Evolutionary conservation across 2,888 invertebrate genomes (phyloP), one percentile per base, ranked within the genome.

Genomic region (Hofmannophila pseudospretella): DNA sequence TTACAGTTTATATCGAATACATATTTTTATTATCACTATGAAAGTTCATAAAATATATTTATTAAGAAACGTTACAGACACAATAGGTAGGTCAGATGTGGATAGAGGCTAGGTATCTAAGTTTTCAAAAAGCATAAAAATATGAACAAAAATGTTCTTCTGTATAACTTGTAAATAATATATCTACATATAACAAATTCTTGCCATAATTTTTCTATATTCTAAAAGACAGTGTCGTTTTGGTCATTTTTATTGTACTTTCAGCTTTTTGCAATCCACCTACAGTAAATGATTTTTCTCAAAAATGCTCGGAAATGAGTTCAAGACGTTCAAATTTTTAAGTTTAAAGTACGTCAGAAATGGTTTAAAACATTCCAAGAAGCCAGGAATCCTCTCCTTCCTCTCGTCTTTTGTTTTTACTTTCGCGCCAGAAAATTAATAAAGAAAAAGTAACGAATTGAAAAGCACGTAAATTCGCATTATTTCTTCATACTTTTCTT

Each of bases 171-270:
- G 5, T 28, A 12, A 28, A 28, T 28, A 28, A 28, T 13, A 28
- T 12, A 28, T 7, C n/a, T 23, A 25, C 25, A 25, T n/a, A 26
- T 10, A 11, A 12, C 8, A 28, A 28, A 28, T 28, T 28, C 7
- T 28, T 28, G 13, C 12, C 28, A 12, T 13, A 28, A 13, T 12
- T 7, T 12, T 4, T 35, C 31, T 26, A 39, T 7, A 9, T 10
- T 36, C 36, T 36, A 33, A n/a, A 36, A 27, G 12, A 28, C 27
- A 34, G 26, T 34, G 5, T 16, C 29, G 22, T 44, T 53, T 76
- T 77, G 74, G 71, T 80, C 73, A 62, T 58, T 70, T n/a, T 79
- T 79, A 78, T 81, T 81, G 79, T 80, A 76, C 78, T 75, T 68
- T 71, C 69, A 75, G 72, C 67, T 51, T 62, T 36, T 26, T 35